Conservation (phyloP, 2,113 vertebrate species). For the Myotis yumanensis region DNA sequence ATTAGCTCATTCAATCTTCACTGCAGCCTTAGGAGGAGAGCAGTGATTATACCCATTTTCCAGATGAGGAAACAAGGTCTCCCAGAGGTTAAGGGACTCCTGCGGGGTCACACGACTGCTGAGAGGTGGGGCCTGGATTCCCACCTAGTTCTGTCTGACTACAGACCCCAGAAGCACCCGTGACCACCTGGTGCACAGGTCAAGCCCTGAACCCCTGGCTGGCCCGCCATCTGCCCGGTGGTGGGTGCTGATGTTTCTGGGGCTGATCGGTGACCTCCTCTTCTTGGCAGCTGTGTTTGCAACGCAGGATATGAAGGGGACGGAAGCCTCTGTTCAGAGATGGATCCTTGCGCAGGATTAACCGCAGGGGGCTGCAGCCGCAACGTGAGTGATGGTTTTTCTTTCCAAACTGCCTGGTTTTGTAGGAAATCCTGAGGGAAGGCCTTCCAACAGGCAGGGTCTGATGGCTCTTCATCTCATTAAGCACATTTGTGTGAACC, state of each 20-base stretch:
- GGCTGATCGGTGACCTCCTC: conserved; percentile 12
- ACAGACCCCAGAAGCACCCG: background rate
- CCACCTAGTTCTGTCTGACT: background rate
- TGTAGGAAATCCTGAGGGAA: background rate
- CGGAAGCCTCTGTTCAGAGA: conserved; percentile 87
- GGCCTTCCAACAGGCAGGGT: background rate
- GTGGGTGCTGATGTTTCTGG: rapidly evolving
- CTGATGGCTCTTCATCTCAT: background rate
- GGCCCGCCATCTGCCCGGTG: rapidly evolving
- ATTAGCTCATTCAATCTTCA: too few species aligned
- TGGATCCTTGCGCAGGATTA: conserved; percentile 86
- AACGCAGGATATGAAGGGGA: conserved; percentile 92
- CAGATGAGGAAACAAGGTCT: background rate
- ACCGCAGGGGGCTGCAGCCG: conserved; percentile 84
- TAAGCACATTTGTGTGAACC: background rate
- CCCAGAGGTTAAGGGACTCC: background rate
- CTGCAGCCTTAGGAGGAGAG: background rate
- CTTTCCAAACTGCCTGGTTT: background rate
- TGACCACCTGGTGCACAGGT: background rate
- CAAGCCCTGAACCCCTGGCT: background rate
- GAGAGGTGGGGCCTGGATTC: background rate
- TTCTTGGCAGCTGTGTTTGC: conserved; percentile 89
- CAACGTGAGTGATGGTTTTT: conserved; percentile 84
- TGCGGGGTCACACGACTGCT: background rate
- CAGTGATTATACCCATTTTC: background rate